phyloP scores from a whole-genome alignment of 1,140 invertebrate species.

The Drosophila kanapiae region DNA sequence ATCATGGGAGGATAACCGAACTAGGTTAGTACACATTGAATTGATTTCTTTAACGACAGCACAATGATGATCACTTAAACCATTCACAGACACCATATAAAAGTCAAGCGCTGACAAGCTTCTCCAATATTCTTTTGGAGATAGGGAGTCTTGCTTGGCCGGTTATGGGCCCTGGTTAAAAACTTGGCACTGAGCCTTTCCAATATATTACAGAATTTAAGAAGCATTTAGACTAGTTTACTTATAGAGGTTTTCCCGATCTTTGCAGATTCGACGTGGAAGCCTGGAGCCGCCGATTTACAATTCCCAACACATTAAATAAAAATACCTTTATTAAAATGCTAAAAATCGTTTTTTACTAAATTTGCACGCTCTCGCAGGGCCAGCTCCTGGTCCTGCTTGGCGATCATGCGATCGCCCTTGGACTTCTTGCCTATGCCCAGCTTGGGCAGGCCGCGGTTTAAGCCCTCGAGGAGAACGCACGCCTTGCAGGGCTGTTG shows the following conservation, averaged over 20 bases:
- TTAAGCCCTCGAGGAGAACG: slow-evolving; percentile 97
- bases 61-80: slow-evolving; percentile 80
- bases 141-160: slow-evolving; percentile 65
- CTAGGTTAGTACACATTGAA: slow-evolving; percentile 42
- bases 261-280: slow-evolving; percentile 39
- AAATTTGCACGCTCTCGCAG: slow-evolving; percentile 76
- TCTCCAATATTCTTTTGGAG: slow-evolving; percentile 83
- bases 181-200: slow-evolving; percentile 75
- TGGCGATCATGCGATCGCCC: slow-evolving; percentile 88
- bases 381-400: slow-evolving; percentile 83
- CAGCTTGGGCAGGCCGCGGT: slow-evolving; percentile 94
- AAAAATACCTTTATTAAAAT: slow-evolving; percentile 15
- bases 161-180: slow-evolving; percentile 81
- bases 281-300: background rate
- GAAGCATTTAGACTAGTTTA: background rate
- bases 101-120: slow-evolving; percentile 63
- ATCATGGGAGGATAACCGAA: no score
- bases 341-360: slow-evolving; percentile 85
- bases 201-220: background rate
- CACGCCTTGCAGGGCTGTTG: slow-evolving; percentile 99
- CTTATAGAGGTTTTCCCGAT: background rate
- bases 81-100: slow-evolving; percentile 85
- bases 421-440: slow-evolving; percentile 95
- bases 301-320: background rate
- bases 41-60: background rate